These are phyloP conservation scores for Pelodytes ibericus DNA, from an alignment of 2,797 vertebrate species.

Conservation along the genomic window DNA sequence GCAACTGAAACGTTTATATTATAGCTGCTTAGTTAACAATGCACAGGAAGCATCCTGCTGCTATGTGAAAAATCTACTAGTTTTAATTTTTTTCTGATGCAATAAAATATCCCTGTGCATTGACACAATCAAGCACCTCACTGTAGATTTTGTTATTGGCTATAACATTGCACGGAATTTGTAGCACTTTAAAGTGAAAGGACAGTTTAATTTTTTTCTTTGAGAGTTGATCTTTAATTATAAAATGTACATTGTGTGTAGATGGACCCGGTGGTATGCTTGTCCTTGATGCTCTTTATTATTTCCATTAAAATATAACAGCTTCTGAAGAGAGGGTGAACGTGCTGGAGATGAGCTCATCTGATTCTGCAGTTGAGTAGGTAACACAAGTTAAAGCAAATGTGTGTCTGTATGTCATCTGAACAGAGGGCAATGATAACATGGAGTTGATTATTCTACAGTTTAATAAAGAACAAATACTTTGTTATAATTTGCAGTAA, in stretches of 20 bases:
- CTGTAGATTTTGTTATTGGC: neutral
- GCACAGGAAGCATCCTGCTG: too few species aligned
- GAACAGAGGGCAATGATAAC: too few species aligned
- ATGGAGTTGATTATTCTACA: too few species aligned
- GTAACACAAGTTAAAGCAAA: slow-evolving; percentile 35
- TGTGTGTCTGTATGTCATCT: too few species aligned
- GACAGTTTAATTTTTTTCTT: slow-evolving; percentile 40
- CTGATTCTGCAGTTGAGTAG: slow-evolving; percentile 29
- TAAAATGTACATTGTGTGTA: slow-evolving; percentile 53
- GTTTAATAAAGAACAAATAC: too few species aligned
- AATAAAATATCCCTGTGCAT: too few species aligned
- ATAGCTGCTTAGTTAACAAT: too few species aligned
- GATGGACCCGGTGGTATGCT: slow-evolving; percentile 12
- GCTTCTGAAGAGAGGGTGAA: slow-evolving; percentile 10
- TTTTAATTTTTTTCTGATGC: too few species aligned
- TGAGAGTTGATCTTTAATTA: slow-evolving; percentile 52
- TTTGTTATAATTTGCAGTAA: too few species aligned
- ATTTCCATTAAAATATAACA: slow-evolving; percentile 17
- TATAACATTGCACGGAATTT: slow-evolving; percentile 18
- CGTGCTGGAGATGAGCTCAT: slow-evolving; percentile 43
- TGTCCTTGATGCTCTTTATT: slow-evolving; percentile 16
- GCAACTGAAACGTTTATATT: too few species aligned
- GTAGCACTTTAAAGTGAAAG: slow-evolving; percentile 41
- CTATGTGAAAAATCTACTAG: too few species aligned
- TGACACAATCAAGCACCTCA: too few species aligned